These are phyloP conservation scores for Chamaea fasciata DNA, from an alignment of 2,113 vertebrate species.

Conservation along the genomic window DNA sequence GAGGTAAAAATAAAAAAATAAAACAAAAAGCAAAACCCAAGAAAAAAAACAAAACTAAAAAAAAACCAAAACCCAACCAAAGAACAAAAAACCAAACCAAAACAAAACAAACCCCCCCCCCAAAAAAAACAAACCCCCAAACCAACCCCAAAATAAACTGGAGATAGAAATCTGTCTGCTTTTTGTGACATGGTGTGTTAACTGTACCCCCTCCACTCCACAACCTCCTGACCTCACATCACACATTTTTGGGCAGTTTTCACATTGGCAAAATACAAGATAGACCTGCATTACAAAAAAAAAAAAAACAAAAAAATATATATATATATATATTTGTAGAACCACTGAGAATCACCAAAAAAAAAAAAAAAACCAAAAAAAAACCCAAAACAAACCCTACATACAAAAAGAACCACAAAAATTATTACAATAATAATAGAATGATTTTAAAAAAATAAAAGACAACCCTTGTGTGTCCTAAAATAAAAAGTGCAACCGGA, in stretches of 20 bases:
- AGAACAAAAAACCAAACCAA: neutral
- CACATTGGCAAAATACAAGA: constrained; percentile 35
- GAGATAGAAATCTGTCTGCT: neutral
- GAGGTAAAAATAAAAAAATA: constrained; percentile 80
- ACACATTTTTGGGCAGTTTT: neutral
- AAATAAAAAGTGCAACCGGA: constrained; percentile 72
- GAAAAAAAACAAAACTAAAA: neutral
- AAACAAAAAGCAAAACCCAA: neutral
- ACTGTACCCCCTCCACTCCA: neutral
- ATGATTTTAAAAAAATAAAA: constrained; percentile 47
- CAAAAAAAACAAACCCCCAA: too few species aligned
- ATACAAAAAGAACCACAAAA: neutral
- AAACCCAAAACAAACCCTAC: neutral
- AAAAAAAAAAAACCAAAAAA: neutral
- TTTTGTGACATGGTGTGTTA: neutral
- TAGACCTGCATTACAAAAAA: neutral
- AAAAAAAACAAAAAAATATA: neutral
- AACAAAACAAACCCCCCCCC: neutral
- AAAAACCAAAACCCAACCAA: neutral
- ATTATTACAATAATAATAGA: constrained; percentile 35
- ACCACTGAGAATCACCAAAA: neutral
- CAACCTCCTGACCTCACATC: neutral
- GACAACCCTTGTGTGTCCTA: constrained; percentile 41
- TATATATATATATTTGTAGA: neutral
- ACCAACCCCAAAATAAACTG: constrained; percentile 41